Percentiles rank a stretch among this genome's conserved stretches.
phyloP scores from a whole-genome alignment of 2,113 vertebrate species.

The Ptychochromis oligacanthus region DNA sequence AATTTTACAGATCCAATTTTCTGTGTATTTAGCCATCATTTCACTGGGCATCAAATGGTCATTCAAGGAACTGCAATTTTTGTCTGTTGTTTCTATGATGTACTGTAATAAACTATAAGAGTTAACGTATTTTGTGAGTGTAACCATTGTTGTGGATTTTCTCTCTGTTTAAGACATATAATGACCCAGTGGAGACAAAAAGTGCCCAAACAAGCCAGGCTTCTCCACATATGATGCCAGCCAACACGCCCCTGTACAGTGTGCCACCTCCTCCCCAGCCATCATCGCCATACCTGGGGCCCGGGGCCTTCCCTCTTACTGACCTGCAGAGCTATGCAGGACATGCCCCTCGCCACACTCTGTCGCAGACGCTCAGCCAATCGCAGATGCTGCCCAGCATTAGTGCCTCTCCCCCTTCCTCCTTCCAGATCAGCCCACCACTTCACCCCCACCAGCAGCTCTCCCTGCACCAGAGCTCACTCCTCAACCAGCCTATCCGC shows the following conservation, averaged over 20 bases:
- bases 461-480: constrained; percentile 92
- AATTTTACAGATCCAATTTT: no score
- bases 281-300: constrained; percentile 89
- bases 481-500: constrained; percentile 94
- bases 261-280: constrained; percentile 88
- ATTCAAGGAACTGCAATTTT: no score
- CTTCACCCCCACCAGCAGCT: constrained; percentile 94
- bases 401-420: constrained; percentile 92
- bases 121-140: neutral
- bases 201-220: constrained; percentile 84
- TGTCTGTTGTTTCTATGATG: no score
- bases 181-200: constrained; percentile 90
- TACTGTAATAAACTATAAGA: neutral
- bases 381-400: constrained; percentile 94
- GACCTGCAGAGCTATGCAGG: constrained; percentile 94
- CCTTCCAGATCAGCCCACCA: constrained; percentile 95
- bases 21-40: no score
- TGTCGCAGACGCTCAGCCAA: constrained; percentile 89
- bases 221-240: constrained; percentile 93
- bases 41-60: no score
- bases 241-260: constrained; percentile 90
- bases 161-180: constrained; percentile 84
- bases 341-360: constrained; percentile 87
- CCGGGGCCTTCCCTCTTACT: constrained; percentile 90
- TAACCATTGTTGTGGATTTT: neutral